Evolutionary conservation across 2,113 vertebrate species (phyloP).

Genomic region (Entomyzon cyanotis): DNA sequence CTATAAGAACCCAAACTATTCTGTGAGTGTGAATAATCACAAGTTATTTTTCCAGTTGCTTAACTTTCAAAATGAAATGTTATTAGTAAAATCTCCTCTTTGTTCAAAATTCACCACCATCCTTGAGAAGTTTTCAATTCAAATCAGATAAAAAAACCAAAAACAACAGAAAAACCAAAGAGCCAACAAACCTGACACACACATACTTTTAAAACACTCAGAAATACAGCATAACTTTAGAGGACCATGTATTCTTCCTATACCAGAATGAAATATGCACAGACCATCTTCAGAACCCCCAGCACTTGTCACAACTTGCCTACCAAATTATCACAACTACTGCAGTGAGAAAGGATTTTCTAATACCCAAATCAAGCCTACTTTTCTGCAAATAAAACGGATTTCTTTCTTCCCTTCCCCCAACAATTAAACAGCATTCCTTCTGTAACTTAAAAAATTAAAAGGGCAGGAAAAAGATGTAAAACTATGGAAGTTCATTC

Average conservation of each 20-base stretch:
- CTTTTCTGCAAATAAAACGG: background rate
- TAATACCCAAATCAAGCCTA: background rate
- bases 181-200: rapidly evolving
- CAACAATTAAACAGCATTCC: background rate
- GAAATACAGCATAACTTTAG: background rate
- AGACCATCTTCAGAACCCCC: background rate
- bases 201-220: background rate
- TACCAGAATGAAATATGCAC: background rate
- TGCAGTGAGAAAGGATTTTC: background rate
- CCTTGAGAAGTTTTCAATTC: background rate
- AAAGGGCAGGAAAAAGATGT: background rate
- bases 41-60: background rate
- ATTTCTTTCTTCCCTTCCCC: background rate
- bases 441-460: background rate
- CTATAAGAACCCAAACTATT: background rate
- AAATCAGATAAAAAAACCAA: background rate
- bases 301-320: background rate
- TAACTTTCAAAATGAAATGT: background rate
- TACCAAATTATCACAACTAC: background rate
- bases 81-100: background rate
- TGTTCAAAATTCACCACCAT: background rate
- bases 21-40: background rate
- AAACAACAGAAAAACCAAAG: background rate
- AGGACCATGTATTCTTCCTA: background rate
- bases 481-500: background rate